Evolutionary conservation across 2,797 vertebrate genomes (phyloP), one percentile per base, ranked within the genome.

Genomic region (Cephalopachus bancanus): DNA sequence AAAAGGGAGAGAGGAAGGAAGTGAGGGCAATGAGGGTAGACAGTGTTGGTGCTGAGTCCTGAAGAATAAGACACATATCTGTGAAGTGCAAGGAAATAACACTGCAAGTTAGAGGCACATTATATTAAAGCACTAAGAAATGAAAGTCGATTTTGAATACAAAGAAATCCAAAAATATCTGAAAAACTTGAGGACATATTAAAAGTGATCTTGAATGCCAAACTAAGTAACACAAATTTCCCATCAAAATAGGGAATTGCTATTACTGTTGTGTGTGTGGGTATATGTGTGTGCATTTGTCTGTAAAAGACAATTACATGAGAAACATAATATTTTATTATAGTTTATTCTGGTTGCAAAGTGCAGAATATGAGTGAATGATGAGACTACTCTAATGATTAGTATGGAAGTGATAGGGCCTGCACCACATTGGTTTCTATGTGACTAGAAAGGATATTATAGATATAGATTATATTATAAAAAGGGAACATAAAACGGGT

Each of bases 311-410:
- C 10, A 80, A 60, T 28, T 17, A 44, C 44, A 30, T 57, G 20
- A 86, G 24, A 10, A 81, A 69, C 33, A 10, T 62, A 44, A 24
- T 33, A 11, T 53, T 93, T 92, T 79, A 72, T 53, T 74, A 19
- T 44, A 59, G 10, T 86, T 80, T 86, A 86, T 81, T 74, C 22
- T 60, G 64, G 37, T 59, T 92, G 3, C 15, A 79, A 76, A 71
- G 60, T 67, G 10, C 24, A 71, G n/a, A 4, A 94, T 80, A 80
- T 92, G 24, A 44, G 65, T 84, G 65, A 84, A 74, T 49, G 26
- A 60, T 79, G 37, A 94, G 94, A 60, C 11, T 28, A 22, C 84
- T 92, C n/a, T 33, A 20, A 37, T 84, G 20, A 26, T 83, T 65
- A 94, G 16, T 3, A 62, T 65, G 33, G 49, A 76, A 88, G 10